A percentile compares a stretch with the other conserved stretches of the same genome.
Evolutionary conservation across 92 coral and sea anemone genomes (phyloP).

Genomic region (Hydrozoanthus gracilis): DNA sequence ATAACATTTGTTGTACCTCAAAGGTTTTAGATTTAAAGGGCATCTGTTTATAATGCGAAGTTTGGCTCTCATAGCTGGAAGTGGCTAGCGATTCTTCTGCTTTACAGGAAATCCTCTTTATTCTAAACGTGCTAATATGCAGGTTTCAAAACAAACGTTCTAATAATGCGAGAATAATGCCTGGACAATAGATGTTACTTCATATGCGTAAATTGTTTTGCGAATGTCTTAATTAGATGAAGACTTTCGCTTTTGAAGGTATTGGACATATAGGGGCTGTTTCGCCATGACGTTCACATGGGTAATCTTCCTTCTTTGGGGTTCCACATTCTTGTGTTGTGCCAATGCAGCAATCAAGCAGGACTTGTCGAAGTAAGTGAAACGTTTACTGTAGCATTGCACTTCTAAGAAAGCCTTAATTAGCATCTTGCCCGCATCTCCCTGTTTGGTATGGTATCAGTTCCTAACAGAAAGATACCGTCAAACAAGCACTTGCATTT

Average conservation of each 20-base stretch:
- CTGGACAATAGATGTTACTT: not conserved
- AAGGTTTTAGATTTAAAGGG: not conserved
- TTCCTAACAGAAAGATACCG: not conserved
- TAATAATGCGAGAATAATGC: not conserved
- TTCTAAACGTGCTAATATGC: not conserved
- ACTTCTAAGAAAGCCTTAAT: not conserved
- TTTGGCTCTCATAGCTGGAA: not conserved
- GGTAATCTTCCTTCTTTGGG: not conserved
- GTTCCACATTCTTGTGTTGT: not conserved
- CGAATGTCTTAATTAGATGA: not conserved
- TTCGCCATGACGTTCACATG: conserved; percentile 8
- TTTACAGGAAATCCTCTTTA: not conserved
- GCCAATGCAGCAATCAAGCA: conserved; percentile 38
- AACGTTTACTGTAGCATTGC: not conserved
- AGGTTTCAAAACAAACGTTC: not conserved
- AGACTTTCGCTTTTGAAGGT: not conserved
- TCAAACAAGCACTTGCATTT: not conserved
- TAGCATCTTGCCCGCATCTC: not conserved
- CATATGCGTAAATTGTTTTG: not conserved
- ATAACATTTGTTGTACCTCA: not conserved
- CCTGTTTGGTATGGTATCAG: too few relatives aligned
- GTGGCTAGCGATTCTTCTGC: not conserved
- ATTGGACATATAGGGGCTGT: not conserved
- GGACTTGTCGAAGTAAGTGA: conserved; percentile 36
- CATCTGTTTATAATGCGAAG: too few relatives aligned